These are phyloP conservation scores for Temnothorax nylanderi DNA, from an alignment of 1,140 invertebrate species.

Conservation along the genomic window DNA sequence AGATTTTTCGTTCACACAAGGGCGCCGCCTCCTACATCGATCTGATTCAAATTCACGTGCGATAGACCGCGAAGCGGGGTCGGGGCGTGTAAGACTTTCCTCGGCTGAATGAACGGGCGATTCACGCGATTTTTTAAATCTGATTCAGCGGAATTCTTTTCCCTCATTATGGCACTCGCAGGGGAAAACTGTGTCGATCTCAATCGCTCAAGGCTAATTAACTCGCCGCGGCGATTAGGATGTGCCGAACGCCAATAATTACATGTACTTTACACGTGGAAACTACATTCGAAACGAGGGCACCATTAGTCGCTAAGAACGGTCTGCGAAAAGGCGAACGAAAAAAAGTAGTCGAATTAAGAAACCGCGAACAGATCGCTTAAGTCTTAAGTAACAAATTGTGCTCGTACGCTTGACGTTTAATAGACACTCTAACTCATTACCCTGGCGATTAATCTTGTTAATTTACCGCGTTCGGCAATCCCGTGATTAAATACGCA, in stretches of 20 bases:
- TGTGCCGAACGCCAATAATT: background rate
- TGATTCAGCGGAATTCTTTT: constrained; percentile 18
- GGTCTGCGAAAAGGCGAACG: background rate
- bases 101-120: constrained; percentile 14
- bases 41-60: constrained; percentile 66
- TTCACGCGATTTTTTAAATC: constrained; percentile 23
- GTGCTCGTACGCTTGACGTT: background rate
- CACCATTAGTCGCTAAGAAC: background rate
- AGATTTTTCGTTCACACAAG: constrained; percentile 61
- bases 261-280: background rate
- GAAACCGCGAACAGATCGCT: background rate
- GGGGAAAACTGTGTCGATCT: constrained; percentile 28
- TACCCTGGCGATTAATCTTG: background rate
- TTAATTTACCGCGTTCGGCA: background rate
- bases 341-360: background rate
- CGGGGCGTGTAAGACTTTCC: constrained; percentile 42
- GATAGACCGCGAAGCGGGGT: constrained; percentile 40
- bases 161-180: background rate
- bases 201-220: constrained; percentile 33
- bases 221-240: background rate
- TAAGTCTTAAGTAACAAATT: background rate
- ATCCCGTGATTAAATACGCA: background rate
- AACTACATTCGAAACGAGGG: background rate
- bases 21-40: constrained; percentile 65
- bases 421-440: background rate